These are phyloP conservation scores for Rhizomys pruinosus DNA, from an alignment of 2,113 vertebrate species.

Conservation along the genomic window DNA sequence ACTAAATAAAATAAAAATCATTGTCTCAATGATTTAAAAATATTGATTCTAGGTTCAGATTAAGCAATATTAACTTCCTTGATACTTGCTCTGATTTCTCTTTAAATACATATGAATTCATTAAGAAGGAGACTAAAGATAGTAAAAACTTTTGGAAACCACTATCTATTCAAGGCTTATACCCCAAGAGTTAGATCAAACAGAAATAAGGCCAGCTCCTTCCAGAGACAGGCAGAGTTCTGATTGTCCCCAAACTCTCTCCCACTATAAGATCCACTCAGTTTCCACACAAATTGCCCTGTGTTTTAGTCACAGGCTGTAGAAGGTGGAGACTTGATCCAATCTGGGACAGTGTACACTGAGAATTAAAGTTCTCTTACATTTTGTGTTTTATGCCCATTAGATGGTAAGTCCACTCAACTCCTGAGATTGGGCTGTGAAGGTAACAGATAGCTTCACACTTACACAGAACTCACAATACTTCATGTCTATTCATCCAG, in stretches of 20 bases:
- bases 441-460: neutral
- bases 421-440: neutral
- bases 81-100: neutral
- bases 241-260: neutral
- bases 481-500: neutral
- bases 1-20: conserved; percentile 35
- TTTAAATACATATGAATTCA: neutral
- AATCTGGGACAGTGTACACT: too few species aligned
- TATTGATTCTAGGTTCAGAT: neutral
- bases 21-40: conserved; percentile 16
- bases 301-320: neutral
- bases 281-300: neutral
- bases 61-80: neutral
- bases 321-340: neutral
- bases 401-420: neutral
- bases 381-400: neutral
- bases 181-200: neutral
- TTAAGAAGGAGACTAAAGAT: conserved; percentile 3
- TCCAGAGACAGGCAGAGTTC: conserved; percentile 1
- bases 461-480: neutral
- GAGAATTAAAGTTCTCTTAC: neutral
- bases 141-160: neutral
- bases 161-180: neutral
- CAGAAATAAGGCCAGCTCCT: neutral
- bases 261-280: too few species aligned